phyloP scores from a whole-genome alignment of 2,797 vertebrate genomes.

The Zenarchopterus dispar region DNA sequence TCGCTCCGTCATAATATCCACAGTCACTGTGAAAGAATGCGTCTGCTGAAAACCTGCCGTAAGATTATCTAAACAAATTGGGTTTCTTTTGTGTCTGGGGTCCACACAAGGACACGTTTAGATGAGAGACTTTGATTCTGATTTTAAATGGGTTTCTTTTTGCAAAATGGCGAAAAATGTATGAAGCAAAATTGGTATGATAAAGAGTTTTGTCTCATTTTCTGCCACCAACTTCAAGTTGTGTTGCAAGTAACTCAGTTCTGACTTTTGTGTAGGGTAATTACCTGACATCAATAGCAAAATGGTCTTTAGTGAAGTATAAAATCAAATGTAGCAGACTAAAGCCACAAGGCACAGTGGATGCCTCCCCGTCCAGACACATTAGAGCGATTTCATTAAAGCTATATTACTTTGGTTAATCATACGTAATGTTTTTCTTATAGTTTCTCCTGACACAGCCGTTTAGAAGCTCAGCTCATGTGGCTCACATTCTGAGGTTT shows the following conservation, averaged over 20 bases:
- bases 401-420: conserved; percentile 46
- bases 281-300: conserved; percentile 19
- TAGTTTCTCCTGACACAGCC: conserved; percentile 73
- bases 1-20: conserved; percentile 80
- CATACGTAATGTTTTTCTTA: conserved; percentile 63
- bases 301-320: conserved; percentile 16
- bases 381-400: conserved; percentile 42
- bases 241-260: conserved; percentile 3
- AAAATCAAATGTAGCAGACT: conserved; percentile 16
- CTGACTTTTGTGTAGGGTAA: conserved; percentile 8
- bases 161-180: conserved; percentile 37
- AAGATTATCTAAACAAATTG: conserved; percentile 83
- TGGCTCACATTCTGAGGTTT: conserved; percentile 79
- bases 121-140: conserved; percentile 45
- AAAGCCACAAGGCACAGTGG: conserved; percentile 32
- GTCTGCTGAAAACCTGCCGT: conserved; percentile 76
- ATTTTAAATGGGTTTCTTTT: conserved; percentile 46
- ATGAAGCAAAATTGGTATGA: conserved; percentile 30
- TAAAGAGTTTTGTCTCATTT: conserved; percentile 30
- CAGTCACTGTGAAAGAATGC: conserved; percentile 81
- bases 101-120: conserved; percentile 60
- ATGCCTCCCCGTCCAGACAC: conserved; percentile 33
- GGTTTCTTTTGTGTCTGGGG: conserved; percentile 75
- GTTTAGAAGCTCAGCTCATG: conserved; percentile 69
- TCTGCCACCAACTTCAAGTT: conserved; percentile 26